Conservation (phyloP, 2,797 vertebrate species). For the Platyrinchus mystaceus region DNA sequence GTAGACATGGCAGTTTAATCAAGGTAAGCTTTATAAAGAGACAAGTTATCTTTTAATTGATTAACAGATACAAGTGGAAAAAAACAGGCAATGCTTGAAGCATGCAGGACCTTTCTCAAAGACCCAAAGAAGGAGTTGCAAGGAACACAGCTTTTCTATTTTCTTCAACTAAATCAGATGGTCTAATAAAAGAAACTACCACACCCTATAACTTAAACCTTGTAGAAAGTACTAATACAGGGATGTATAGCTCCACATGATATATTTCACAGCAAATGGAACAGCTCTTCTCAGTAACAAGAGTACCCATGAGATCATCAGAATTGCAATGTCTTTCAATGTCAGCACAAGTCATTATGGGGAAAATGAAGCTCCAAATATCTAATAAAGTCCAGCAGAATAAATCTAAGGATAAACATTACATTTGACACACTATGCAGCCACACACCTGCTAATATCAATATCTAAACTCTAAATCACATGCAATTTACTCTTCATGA, state of each 20-base stretch:
- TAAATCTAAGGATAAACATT: neutral
- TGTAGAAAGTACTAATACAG: neutral
- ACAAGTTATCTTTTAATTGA: constrained; percentile 8
- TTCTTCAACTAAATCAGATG: constrained; percentile 9
- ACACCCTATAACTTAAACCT: neutral
- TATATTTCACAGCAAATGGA: neutral
- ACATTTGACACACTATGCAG: neutral
- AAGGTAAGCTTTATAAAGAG: neutral
- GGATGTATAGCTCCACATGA: neutral
- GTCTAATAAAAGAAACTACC: constrained; percentile 14
- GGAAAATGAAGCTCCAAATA: neutral
- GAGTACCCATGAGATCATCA: constrained; percentile 15
- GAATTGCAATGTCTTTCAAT: neutral
- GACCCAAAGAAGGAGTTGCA: neutral
- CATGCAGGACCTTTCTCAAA: neutral
- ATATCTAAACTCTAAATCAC: neutral
- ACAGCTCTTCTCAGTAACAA: neutral
- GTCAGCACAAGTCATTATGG: neutral
- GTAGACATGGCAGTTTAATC: neutral
- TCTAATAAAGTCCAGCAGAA: neutral
- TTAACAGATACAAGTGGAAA: neutral
- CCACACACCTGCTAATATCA: neutral
- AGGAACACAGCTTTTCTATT: neutral
- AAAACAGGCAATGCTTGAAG: neutral
- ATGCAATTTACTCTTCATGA: neutral